Conservation (phyloP, 92 coral and sea anemone genomes). For the Muricea muricata region DNA sequence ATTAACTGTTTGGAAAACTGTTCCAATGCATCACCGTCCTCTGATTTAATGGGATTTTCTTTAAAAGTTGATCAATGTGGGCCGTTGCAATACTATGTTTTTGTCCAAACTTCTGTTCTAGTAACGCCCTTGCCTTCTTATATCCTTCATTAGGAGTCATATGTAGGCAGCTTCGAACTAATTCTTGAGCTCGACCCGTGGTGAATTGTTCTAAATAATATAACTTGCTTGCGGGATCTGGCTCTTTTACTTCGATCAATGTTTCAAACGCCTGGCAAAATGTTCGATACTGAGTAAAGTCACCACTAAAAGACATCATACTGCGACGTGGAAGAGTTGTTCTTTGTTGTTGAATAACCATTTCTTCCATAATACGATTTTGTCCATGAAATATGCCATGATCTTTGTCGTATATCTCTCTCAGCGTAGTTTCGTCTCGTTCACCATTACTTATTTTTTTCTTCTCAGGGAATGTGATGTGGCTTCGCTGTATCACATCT, state of each 20-base stretch:
- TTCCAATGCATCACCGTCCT: slow-evolving; percentile 44
- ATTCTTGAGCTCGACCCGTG: slow-evolving; percentile 46
- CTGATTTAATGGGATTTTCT: slow-evolving; percentile 32
- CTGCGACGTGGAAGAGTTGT: slow-evolving; percentile 36
- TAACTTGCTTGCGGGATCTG: slow-evolving; percentile 32
- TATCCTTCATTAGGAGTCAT: slow-evolving; percentile 41
- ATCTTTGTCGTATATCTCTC: no score
- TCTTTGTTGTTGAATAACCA: slow-evolving; percentile 41
- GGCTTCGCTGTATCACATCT: no score
- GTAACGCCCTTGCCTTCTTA: slow-evolving; percentile 43
- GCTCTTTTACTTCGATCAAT: slow-evolving; percentile 40
- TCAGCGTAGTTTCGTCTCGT: no score
- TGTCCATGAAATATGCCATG: no score
- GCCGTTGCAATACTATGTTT: slow-evolving; percentile 61
- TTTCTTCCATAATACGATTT: slow-evolving; percentile 44
- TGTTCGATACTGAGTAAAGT: slow-evolving; percentile 43
- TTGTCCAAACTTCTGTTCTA: no score
- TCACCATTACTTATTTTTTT: no score
- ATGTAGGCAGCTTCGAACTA: slow-evolving; percentile 44
- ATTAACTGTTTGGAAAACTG: slow-evolving; percentile 47
- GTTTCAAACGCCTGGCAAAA: slow-evolving; percentile 57
- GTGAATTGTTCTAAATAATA: slow-evolving; percentile 62
- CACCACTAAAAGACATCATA: slow-evolving; percentile 44
- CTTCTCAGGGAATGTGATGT: no score
- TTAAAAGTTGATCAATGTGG: slow-evolving; percentile 51